These are phyloP conservation scores for Hydriomena furcata DNA, from an alignment of 2,888 invertebrate species.

Conservation along the genomic window DNA sequence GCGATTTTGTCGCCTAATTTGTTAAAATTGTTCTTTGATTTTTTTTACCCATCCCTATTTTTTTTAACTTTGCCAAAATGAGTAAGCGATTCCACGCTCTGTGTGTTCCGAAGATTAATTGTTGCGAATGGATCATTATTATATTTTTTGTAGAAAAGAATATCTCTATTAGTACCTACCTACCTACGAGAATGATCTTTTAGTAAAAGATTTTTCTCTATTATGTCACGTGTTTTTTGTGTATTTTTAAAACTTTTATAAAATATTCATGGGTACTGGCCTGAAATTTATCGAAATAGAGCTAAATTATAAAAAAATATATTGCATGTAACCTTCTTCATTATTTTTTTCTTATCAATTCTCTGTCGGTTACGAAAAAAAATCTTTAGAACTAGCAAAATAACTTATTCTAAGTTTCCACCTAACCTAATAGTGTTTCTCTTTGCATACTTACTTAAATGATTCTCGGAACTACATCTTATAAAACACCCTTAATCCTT, in stretches of 20 bases:
- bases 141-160: conserved; percentile 51
- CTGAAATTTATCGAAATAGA: too few relatives aligned
- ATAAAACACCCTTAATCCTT: conserved; percentile 49
- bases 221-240: too few relatives aligned
- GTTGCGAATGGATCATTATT: conserved; percentile 60
- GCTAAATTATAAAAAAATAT: too few relatives aligned
- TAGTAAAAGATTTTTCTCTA: conserved; percentile 44
- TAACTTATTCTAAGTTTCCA: too few relatives aligned
- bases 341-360: too few relatives aligned
- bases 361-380: too few relatives aligned
- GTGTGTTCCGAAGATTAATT: conserved; percentile 74
- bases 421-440: conserved; percentile 6
- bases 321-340: too few relatives aligned
- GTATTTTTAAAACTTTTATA: too few relatives aligned
- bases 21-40: conserved; percentile 66
- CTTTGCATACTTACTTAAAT: conserved; percentile 2
- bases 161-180: conserved; percentile 55
- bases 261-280: too few relatives aligned
- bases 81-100: conserved; percentile 71
- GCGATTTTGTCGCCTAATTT: conserved; percentile 79
- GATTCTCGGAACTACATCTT: conserved; percentile 3
- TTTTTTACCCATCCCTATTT: conserved; percentile 49
- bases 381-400: too few relatives aligned
- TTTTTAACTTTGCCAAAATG: conserved; percentile 63
- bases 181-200: conserved; percentile 63